Base-by-base conservation (phyloP, 2,113 vertebrate species). In the Cygnus atratus region DNA sequence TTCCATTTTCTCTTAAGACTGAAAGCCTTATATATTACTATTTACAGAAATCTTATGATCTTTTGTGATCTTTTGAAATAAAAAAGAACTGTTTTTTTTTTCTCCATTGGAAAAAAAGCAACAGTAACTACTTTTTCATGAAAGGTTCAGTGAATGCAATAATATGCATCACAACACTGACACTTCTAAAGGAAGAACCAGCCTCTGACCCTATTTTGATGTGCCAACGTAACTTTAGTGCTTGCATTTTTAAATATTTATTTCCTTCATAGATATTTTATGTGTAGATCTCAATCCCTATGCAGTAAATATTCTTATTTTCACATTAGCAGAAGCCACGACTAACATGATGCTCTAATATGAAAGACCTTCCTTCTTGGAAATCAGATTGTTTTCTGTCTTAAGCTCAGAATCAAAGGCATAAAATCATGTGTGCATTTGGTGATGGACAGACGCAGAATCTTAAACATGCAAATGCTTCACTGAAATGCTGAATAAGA, bases 201-300 rank as follows among this genome's bases (percentile, higher is more conserved):
- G 91, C 93, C 96, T 92, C 93, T 95, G 94, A 97, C 95, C 98
- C 92, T 95, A 90, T 97, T 97, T 96, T 97, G 96, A 98, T 97
- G 93, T 95, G 94, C 92, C 92, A 94, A 92, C 87, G 86, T 50
- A 90, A 96, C 55, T 79, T 96, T 73, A 97, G 87, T 86, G 94
- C 95, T 96, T 96, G 93, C 90, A 91, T 97, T 97, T 92, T 97
- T 87, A 98, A 98, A 98, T 97, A 98, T 97, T 98, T 96, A 98
- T 97, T 97, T 96, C 93, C 95, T 97, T 98, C 97, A 98, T 96
- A 95, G 97, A 97, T 97, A 97, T 97, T 97, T 97, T 88, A 97
- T 97, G 95, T 80, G 94, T 68, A 91, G 88, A 96, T 90, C 95
- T 94, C 83, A 94, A 78, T 95, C 89, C 90, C 70, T 90, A 88